Evolutionary conservation across 2,113 vertebrate species (phyloP), one percentile per base, ranked within the genome.

Genomic region (Pterophyllum scalare): DNA sequence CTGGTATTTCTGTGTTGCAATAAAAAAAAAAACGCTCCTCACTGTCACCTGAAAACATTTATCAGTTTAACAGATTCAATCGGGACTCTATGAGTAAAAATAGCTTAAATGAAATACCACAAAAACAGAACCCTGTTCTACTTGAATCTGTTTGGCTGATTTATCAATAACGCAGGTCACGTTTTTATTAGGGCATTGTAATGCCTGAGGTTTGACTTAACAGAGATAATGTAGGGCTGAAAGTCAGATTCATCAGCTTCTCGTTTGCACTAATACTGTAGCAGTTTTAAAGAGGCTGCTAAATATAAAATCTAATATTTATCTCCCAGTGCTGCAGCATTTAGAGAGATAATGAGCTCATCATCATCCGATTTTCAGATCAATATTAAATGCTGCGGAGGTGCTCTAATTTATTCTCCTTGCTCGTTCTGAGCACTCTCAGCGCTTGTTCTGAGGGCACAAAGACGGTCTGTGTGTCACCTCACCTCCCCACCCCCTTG

Each of bases 401-500:
- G 26, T 59, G 60, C 75, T 76, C 54, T 43, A 17, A 60, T 61
- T 74, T 38, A 52, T n/a, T 43, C 59, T 76, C 33, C 40, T 40
- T 59, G 46, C n/a, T 12, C 11, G 40, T 31, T 49, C 80, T 33
- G 49, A 59, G 31, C 59, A 14, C 60, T 75, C 76, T 70, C 33
- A 61, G 72, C 85, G 61, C 75, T 89, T 87, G 82, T 61, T 88
- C 75, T n/a, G 31, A 40, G 62, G 77, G 77, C 80, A 92, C 87
- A 93, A 90, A 90, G 80, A 84, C 74, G 17, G 59, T 58, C 62
- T 90, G 74, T 90, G 88, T 87, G 62, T 62, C 80, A 61, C 62
- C 62, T 88, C 84, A 92, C 79, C 80, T 67, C 79, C 72, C 52
- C 86, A 38, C 84, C 80, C 79, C 81, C 89, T 33, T 82, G 38